Percentiles rank a stretch among this genome's conserved stretches.
Evolutionary conservation across 2,797 vertebrate genomes (phyloP).

Genomic region (Alauda arvensis): DNA sequence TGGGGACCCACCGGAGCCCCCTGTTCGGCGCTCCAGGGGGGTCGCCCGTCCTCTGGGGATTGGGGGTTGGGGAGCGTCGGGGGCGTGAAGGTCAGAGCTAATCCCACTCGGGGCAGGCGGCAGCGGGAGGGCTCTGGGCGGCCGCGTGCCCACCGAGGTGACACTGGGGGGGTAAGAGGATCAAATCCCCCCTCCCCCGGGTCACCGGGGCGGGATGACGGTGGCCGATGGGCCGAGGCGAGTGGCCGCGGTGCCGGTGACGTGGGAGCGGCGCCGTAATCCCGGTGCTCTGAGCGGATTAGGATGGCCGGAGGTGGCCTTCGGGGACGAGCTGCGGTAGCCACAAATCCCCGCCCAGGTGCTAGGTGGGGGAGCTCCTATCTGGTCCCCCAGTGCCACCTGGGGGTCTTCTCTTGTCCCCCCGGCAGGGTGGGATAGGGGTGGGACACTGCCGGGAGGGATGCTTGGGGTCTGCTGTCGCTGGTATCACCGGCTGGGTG

Average conservation of each 20-base stretch:
- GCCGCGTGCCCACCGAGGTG: background rate
- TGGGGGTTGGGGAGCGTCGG: no score
- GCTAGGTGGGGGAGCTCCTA: background rate
- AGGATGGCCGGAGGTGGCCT: background rate
- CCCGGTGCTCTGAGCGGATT: slow-evolving; percentile 35
- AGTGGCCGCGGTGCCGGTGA: background rate
- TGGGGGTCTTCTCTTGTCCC: background rate
- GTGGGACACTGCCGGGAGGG: accelerated
- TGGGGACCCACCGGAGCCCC: background rate
- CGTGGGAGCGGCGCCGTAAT: slow-evolving; percentile 17
- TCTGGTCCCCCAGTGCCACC: background rate
- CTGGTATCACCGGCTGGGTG: background rate
- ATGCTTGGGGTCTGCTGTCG: background rate
- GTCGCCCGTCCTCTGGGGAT: background rate
- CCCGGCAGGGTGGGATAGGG: background rate
- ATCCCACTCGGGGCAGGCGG: background rate
- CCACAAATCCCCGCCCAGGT: background rate
- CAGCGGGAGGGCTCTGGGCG: background rate
- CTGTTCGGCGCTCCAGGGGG: background rate
- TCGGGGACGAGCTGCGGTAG: background rate
- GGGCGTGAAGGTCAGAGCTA: slow-evolving; percentile 9
- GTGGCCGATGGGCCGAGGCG: background rate
- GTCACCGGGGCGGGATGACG: background rate
- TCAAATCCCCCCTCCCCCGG: background rate
- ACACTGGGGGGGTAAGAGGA: background rate